Base-by-base conservation (phyloP, 2,797 vertebrate species). In the Diplodus sargus region DNA sequence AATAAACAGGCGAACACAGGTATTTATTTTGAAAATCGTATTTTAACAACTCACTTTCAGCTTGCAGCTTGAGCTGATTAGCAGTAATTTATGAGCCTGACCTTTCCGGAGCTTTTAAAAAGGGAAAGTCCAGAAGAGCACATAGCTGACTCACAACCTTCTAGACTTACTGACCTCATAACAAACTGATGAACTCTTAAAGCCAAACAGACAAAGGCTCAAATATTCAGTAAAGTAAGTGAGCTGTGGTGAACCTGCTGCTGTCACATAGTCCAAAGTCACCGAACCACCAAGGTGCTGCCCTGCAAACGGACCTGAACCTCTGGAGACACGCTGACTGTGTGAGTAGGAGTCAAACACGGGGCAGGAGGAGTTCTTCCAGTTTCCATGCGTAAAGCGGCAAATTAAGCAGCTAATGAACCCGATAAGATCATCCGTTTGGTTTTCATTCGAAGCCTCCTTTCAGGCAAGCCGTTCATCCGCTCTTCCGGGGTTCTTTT, bases 321-420 rank as follows among this genome's bases (percentile, higher is more conserved):
- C 64, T 43, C 3, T 45, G 34, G 25, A n/a, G 66, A 79, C 39
- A 30, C 30, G 17, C 62, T 79, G 63, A n/a, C 70, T 59, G 22
- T 39, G 5, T 0, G 34, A 74, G 49, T 0, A 20, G 66, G 56
- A 76, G 70, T 56, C 30, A 16, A 45, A 43, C 56, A 54, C 16
- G 59, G 52, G 52, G 58, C 7, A 43, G 48, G 20, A 57, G 23
- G 34, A 65, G 17, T 2, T 2, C 76, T 56, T 76, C 74, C 48
- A 22, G 49, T 54, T 70, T 60, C 57, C 39, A 42, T 6, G 30
- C 34, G 51, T 48, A 14, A 51, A 74, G 75, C 17, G 7, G 87
- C 57, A 86, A 76, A 91, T 90, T 84, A 76, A 81, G 84, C 74
- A 82, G 79, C 82, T 85, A 89, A 91, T 85, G 86, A 87, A 74